Evolutionary conservation across 2,113 vertebrate genomes (phyloP).

Genomic region (Saccopteryx leptura): DNA sequence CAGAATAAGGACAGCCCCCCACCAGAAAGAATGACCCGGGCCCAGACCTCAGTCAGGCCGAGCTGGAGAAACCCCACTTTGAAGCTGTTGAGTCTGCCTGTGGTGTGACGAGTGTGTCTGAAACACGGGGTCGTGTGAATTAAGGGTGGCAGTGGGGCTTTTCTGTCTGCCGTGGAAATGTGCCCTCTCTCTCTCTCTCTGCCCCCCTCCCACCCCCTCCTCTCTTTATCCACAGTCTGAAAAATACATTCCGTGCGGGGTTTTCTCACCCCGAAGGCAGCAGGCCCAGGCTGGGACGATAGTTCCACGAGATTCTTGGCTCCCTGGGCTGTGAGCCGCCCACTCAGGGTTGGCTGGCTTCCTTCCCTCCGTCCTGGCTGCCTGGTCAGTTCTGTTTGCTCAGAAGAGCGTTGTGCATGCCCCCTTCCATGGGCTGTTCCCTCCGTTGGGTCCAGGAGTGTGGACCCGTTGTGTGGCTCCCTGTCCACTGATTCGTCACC

Average conservation of each 20-base stretch:
- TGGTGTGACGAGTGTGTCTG: neutral
- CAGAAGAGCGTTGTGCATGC: neutral
- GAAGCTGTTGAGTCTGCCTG: neutral
- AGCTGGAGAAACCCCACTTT: neutral
- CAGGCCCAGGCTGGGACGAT: neutral
- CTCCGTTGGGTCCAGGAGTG: too few species aligned
- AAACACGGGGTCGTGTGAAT: neutral
- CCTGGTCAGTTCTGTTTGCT: neutral
- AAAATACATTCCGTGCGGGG: neutral
- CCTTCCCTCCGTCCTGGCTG: neutral
- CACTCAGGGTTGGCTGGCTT: neutral
- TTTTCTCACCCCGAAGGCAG: conserved; percentile 18
- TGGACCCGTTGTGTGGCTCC: neutral
- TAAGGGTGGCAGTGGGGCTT: neutral
- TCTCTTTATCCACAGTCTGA: neutral
- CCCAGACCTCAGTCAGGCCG: accelerated
- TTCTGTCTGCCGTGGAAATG: neutral
- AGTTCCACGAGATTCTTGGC: conserved; percentile 52
- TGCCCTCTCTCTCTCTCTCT: neutral
- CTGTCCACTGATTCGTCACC: neutral
- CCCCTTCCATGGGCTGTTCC: neutral
- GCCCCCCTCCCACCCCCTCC: neutral
- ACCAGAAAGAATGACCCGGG: accelerated
- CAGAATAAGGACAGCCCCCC: accelerated
- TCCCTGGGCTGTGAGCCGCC: conserved; percentile 14